Evolutionary conservation across 2,888 invertebrate genomes (phyloP).

Genomic region (Caenorhabditis afra): DNA sequence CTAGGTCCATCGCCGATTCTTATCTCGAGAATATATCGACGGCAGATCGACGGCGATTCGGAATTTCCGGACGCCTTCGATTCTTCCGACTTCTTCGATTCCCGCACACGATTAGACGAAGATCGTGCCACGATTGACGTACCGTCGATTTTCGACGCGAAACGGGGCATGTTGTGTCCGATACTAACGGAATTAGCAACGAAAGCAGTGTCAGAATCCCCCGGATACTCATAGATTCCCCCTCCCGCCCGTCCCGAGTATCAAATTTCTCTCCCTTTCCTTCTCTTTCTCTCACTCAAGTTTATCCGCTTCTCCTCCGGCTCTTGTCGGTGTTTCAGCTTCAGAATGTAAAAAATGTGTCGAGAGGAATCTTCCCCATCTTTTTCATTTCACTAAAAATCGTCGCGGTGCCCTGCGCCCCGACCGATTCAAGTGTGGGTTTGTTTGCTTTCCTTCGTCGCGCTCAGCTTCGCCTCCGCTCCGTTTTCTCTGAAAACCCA

Average conservation of each 20-base stretch:
- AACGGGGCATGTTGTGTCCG: neutral
- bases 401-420: neutral
- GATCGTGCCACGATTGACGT: neutral
- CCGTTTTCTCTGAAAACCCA: neutral
- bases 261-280: conserved; percentile 39
- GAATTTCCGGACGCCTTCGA: conserved; percentile 18
- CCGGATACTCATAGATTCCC: conserved; percentile 51
- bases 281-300: conserved; percentile 10
- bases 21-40: conserved; percentile 6
- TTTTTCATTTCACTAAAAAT: conserved; percentile 29
- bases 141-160: neutral
- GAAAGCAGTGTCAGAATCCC: conserved; percentile 45
- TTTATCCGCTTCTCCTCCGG: conserved; percentile 5
- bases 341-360: conserved; percentile 18
- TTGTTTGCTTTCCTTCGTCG: conserved; percentile 36
- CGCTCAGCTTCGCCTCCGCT: neutral
- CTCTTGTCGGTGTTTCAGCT: conserved; percentile 25
- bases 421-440: conserved; percentile 11
- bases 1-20: conserved; percentile 26
- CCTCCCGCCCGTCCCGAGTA: conserved; percentile 24
- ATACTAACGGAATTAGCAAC: neutral
- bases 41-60: conserved; percentile 10
- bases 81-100: neutral
- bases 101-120: conserved; percentile 28
- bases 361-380: neutral